Evolutionary conservation across 2,113 vertebrate genomes (phyloP).

Genomic region (Pedetes capensis): DNA sequence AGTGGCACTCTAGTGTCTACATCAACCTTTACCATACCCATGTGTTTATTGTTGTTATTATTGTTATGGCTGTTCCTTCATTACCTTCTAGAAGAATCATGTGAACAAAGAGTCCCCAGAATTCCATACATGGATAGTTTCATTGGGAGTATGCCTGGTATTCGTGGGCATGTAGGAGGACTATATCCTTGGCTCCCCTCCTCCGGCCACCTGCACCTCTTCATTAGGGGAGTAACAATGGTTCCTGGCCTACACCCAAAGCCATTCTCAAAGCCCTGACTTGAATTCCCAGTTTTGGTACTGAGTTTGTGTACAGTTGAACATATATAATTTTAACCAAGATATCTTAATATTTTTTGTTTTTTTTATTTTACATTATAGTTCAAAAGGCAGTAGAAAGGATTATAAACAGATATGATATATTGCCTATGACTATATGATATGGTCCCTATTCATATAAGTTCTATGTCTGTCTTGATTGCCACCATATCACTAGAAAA

Average conservation of each 20-base stretch:
- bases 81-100: neutral
- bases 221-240: conserved; percentile 15
- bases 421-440: neutral
- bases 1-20: neutral
- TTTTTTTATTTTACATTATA: neutral
- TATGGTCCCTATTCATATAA: neutral
- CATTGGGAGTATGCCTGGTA: neutral
- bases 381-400: neutral
- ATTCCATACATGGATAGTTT: conserved; percentile 28
- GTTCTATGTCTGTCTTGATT: neutral
- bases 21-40: neutral
- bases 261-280: neutral
- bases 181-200: neutral
- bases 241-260: conserved; percentile 38
- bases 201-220: conserved; percentile 38
- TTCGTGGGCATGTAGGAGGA: neutral
- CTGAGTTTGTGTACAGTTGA: neutral
- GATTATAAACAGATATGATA: neutral
- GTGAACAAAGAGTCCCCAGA: conserved; percentile 29
- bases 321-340: neutral
- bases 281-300: neutral
- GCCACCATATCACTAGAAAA: neutral
- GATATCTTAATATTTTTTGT: neutral
- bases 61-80: neutral
- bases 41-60: neutral